Evolutionary conservation across 2,888 invertebrate species (phyloP), one percentile per base, ranked within the genome.

Genomic region (Melanchra persicariae): DNA sequence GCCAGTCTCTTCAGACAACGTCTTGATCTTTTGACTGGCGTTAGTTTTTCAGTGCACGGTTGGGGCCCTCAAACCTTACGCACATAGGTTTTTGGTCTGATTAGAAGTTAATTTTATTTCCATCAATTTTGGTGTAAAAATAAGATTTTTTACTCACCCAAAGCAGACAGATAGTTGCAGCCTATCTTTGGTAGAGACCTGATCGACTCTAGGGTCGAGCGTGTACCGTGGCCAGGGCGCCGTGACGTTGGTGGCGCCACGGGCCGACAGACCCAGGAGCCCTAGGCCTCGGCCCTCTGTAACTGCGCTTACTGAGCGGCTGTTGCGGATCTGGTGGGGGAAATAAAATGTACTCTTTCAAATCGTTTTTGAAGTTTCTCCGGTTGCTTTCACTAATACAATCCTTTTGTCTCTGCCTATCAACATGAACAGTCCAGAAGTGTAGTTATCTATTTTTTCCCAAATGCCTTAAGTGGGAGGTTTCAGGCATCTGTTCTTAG

Each of bases 221-320:
- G 97, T 98, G 93, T 98, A 99, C 80, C 98, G 96, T 5, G 99
- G 98, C 97, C 98, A 98, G 47, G 98, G 97, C 37, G 98, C 98
- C 19, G 98, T 98, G 6, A 98, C 98, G 89, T 98, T 98, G 74
- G 98, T 96, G 91, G 98, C 98, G 88, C 98, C 99, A 58, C 97
- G 97, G 83, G 98, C 98, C 0, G 98, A 97, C 26, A 99, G 96
- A 86, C 98, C 98, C 57, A 98, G 96, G 71, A 98, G 92, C 0
- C 97, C 98, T 65, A 98, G 96, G 15, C 99, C 99, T 59, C 96
- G 97, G 19, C 99, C 99, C 83, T 97, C 97, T 0, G 98, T 98
- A 60, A 97, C 97, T 26, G 99, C 96, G 73, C 97, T 97, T 1
- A 98, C 96, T 74, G 96, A 94, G 15, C 97, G 96, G 0, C 97